Conservation (phyloP, 2,113 vertebrate genomes). For the Coryphaenoides rupestris region DNA sequence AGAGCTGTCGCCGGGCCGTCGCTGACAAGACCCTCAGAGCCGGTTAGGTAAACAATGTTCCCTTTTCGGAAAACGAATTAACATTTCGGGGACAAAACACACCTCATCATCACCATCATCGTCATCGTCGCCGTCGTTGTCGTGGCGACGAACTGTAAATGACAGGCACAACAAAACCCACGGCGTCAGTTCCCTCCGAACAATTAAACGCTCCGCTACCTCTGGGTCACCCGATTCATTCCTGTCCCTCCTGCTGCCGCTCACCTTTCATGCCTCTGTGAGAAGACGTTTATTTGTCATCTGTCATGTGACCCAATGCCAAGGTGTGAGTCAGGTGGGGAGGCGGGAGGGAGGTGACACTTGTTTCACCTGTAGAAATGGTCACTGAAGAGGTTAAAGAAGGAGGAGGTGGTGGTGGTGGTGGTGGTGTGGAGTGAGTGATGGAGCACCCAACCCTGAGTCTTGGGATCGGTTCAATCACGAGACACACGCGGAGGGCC, state of each 20-base stretch:
- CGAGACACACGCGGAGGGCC: conserved; percentile 42
- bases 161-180: conserved; percentile 51
- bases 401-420: conserved; percentile 12
- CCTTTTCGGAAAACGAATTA: conserved; percentile 49
- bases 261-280: no score
- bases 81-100: conserved; percentile 55
- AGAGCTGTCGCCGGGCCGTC: no score
- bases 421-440: no score
- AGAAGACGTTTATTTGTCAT: conserved; percentile 56
- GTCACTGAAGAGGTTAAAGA: conserved; percentile 35
- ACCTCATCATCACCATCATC: conserved; percentile 56
- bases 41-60: conserved; percentile 46
- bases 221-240: conserved; percentile 59
- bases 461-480: conserved; percentile 51
- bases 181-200: conserved; percentile 53
- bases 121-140: no score
- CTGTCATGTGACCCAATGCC: conserved; percentile 57
- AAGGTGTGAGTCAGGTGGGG: no score
- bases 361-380: conserved; percentile 54
- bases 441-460: no score
- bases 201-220: conserved; percentile 68
- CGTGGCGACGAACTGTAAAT: conserved; percentile 41
- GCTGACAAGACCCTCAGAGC: conserved; percentile 30
- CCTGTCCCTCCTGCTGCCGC: conserved; percentile 59
- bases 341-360: conserved; percentile 60